Percentiles rank a stretch among this genome's conserved stretches.
These are phyloP conservation scores for Parasteatoda tepidariorum DNA, from an alignment of 1,140 invertebrate species.

Conservation along the genomic window DNA sequence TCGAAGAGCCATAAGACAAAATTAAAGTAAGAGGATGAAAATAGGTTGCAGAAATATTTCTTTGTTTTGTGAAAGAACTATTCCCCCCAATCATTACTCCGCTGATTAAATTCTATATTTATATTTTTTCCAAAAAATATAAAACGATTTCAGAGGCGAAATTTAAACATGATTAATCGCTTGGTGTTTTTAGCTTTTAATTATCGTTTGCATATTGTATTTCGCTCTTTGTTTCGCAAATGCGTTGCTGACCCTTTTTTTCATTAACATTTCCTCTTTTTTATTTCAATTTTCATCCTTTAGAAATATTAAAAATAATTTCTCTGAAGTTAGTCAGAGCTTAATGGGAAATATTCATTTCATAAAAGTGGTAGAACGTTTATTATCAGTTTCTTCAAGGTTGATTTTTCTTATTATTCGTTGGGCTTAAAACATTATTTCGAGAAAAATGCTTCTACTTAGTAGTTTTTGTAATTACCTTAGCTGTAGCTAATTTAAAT, in stretches of 20 bases:
- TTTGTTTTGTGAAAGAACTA: constrained; percentile 14
- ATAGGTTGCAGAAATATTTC: constrained; percentile 18
- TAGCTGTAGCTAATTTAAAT: too few relatives aligned
- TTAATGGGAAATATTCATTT: constrained; percentile 12
- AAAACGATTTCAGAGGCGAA: neutral
- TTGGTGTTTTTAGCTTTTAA: constrained; percentile 37
- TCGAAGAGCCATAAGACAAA: neutral
- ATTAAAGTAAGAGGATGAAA: neutral
- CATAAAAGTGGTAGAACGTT: neutral
- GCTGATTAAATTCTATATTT: constrained; percentile 16
- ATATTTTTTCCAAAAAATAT: neutral
- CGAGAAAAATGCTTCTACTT: too few relatives aligned
- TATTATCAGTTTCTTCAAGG: too few relatives aligned
- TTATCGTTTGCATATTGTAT: constrained; percentile 21
- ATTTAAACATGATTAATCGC: constrained; percentile 37
- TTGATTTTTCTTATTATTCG: too few relatives aligned
- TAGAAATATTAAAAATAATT: neutral
- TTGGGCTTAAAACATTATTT: too few relatives aligned
- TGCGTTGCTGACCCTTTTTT: neutral
- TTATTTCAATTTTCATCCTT: constrained; percentile 7
- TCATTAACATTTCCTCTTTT: neutral
- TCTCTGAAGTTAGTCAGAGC: neutral
- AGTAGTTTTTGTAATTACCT: too few relatives aligned
- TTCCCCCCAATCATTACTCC: constrained; percentile 27
- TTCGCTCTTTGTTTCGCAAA: neutral